Percentiles rank a stretch among this genome's conserved stretches.
Conservation (phyloP, 2,797 vertebrate genomes). For the Oreochromis grahami region DNA sequence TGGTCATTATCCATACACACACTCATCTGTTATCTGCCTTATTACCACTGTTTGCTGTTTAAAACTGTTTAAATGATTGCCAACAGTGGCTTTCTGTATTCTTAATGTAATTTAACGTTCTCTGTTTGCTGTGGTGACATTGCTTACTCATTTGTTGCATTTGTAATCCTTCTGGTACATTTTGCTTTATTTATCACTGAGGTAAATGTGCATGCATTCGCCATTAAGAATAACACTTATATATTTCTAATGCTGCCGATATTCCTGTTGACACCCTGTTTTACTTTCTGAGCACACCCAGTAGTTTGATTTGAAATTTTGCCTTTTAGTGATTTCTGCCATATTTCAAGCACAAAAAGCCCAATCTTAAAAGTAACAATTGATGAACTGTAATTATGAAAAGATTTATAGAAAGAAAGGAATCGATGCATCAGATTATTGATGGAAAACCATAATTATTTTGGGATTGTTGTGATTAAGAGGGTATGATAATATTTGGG, state of each 20-base stretch:
- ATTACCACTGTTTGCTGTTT: constrained; percentile 9
- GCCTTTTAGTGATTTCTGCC: background rate
- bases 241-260: background rate
- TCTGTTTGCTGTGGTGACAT: background rate
- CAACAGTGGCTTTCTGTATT: constrained; percentile 12
- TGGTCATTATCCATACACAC: background rate
- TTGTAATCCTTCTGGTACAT: constrained; percentile 19
- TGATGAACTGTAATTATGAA: background rate
- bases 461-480: background rate
- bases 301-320: background rate
- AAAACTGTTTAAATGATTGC: constrained; percentile 5
- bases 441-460: constrained; percentile 1
- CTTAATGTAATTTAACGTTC: background rate
- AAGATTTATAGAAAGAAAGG: background rate
- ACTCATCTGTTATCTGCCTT: constrained; percentile 50
- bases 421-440: background rate
- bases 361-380: background rate
- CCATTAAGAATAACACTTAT: background rate
- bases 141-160: background rate
- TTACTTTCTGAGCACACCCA: background rate
- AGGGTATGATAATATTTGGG: background rate
- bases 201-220: background rate
- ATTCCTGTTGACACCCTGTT: background rate
- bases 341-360: background rate
- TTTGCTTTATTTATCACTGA: background rate